A percentile compares a stretch with the other conserved stretches of the same genome.
phyloP scores from a whole-genome alignment of 1,140 invertebrate genomes.

The Hestina assimilis region DNA sequence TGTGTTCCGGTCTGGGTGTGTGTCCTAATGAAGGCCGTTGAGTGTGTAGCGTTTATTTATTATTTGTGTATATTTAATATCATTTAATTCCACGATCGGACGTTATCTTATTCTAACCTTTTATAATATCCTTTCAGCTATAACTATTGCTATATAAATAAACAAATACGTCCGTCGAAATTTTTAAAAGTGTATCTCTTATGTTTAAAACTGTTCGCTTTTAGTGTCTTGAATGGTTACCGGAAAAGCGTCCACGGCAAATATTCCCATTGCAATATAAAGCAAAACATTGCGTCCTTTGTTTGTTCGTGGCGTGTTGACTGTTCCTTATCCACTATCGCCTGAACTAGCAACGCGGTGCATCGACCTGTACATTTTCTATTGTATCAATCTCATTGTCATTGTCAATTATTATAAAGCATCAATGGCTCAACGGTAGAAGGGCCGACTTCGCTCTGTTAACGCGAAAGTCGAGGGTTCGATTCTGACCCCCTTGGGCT shows the following conservation, averaged over 20 bases:
- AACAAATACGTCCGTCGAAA: constrained; percentile 13
- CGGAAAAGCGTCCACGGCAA: constrained; percentile 52
- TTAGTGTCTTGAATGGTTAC: constrained; percentile 35
- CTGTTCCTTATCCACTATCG: constrained; percentile 66
- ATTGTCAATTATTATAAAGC: not conserved
- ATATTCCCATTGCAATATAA: constrained; percentile 63
- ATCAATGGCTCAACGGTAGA: not conserved
- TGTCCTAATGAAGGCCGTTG: too few relatives aligned
- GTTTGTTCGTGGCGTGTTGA: constrained; percentile 62
- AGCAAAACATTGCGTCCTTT: constrained; percentile 61
- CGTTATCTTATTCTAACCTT: not conserved
- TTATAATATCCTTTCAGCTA: constrained; percentile 1
- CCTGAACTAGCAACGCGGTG: constrained; percentile 46
- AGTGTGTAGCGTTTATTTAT: too few relatives aligned
- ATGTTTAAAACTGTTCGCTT: constrained; percentile 13
- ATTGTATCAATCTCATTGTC: constrained; percentile 9
- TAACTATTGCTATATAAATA: constrained; percentile 4
- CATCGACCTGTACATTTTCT: constrained; percentile 46
- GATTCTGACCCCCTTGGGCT: too few relatives aligned
- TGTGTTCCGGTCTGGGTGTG: too few relatives aligned
- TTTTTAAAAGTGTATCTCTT: constrained; percentile 1
- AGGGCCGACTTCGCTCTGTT: too few relatives aligned
- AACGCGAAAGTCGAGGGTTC: not conserved
- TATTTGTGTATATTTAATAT: too few relatives aligned
- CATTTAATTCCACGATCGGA: too few relatives aligned